phyloP scores from a whole-genome alignment of 2,113 vertebrate species.

The Vicugna pacos region DNA sequence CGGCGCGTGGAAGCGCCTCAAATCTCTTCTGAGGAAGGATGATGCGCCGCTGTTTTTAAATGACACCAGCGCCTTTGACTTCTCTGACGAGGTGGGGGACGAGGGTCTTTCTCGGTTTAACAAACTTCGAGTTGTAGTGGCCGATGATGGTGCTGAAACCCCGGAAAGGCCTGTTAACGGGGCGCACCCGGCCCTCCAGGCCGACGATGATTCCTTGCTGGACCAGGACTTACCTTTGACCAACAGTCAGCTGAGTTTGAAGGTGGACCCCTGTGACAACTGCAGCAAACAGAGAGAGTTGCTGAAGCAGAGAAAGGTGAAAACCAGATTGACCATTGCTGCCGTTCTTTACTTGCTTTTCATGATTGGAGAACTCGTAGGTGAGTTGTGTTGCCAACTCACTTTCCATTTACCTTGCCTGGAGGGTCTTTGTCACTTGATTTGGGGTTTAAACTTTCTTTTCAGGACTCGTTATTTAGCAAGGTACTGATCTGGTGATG shows the following conservation, averaged over 20 bases:
- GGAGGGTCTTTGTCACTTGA: neutral
- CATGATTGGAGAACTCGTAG: constrained; percentile 95
- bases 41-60: constrained; percentile 88
- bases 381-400: constrained; percentile 87
- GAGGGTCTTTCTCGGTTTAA: constrained; percentile 90
- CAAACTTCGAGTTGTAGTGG: constrained; percentile 94
- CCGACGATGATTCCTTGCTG: constrained; percentile 93
- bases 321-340: constrained; percentile 91
- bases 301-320: constrained; percentile 88
- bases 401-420: neutral
- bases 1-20: constrained; percentile 89
- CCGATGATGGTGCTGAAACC: constrained; percentile 88
- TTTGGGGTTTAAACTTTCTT: neutral
- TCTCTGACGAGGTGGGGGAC: constrained; percentile 91
- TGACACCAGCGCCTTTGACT: constrained; percentile 93
- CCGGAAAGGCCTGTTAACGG: constrained; percentile 87
- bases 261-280: constrained; percentile 90
- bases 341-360: constrained; percentile 95
- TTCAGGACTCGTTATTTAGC: neutral
- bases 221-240: constrained; percentile 85
- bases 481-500: neutral
- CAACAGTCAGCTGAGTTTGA: constrained; percentile 79
- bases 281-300: constrained; percentile 90
- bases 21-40: constrained; percentile 88
- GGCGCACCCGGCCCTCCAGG: constrained; percentile 79